Base-by-base conservation (phyloP, 2,888 invertebrate species). In the Thecocarcelia acutangulata region DNA sequence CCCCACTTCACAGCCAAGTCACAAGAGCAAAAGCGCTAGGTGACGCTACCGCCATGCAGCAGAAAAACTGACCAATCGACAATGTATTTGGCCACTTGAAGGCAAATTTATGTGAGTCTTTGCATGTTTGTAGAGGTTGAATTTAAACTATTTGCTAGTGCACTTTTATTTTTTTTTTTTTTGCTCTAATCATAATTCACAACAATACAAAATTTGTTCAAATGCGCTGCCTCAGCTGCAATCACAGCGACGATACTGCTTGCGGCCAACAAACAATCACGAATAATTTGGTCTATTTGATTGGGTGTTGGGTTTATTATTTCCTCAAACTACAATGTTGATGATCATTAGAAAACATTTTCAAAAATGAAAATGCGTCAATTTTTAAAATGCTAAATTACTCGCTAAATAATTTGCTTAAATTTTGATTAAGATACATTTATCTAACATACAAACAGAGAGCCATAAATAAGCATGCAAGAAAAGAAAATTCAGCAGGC, bases 331-430 rank as follows among this genome's bases (percentile, higher is more conserved):
- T 59, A 46, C 59, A 42, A 28, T 56, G 73, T n/a, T 63, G 44
- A 63, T 73, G 73, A 63, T 69, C 54, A 68, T 74, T 33, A 68
- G 44, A 73, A 66, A 61, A 76, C 61, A 76, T 74, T 70, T 68
- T 64, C 58, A 64, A 75, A 84, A 77, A 85, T 84, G 52, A 83
- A 85, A 84, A 83, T 85, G 83, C 84, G 85, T 84, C 81, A 83
- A 84, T 83, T 84, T 85, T 69, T 83, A 78, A 84, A 82, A 84
- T 84, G 84, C 84, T 86, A 88, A 89, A 88, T 89, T 89, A 89
- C 87, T 87, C 89, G 88, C 88, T 88, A 89, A 88, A 88, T 88
- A 87, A 88, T 88, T 89, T 88, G 87, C 59, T 66, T 76, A 68
- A 72, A 76, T 68, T 76, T 76, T 68, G 76, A 80, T 80, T 76